phyloP scores from a whole-genome alignment of 2,113 vertebrate species.

The Cryptomyrus ogoouensis region DNA sequence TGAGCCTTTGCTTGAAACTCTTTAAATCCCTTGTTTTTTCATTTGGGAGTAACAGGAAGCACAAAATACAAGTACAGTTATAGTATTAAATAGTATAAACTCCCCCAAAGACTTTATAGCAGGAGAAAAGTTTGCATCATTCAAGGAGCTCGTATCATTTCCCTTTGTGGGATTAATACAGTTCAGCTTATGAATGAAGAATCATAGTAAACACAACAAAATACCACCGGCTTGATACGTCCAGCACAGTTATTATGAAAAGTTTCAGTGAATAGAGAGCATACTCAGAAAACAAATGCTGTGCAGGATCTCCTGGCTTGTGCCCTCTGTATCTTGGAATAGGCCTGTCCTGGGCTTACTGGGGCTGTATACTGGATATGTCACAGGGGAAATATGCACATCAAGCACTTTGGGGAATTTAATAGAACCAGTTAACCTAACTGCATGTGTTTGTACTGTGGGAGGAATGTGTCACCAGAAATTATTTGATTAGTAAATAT shows the following conservation, averaged over 20 bases:
- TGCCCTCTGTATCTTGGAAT: no score
- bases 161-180: background rate
- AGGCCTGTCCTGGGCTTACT: no score
- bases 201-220: background rate
- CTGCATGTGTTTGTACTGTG: no score
- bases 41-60: background rate
- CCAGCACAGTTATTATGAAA: background rate
- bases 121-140: no score
- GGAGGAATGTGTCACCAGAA: no score
- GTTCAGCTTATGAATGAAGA: constrained; percentile 17
- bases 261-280: background rate
- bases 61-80: background rate
- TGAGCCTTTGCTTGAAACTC: background rate
- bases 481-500: no score
- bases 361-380: background rate
- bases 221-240: constrained; percentile 14
- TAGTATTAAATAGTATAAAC: background rate
- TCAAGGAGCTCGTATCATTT: no score
- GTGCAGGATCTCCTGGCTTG: background rate
- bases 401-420: background rate
- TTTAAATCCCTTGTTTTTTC: background rate
- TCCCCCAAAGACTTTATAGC: constrained; percentile 28
- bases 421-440: background rate
- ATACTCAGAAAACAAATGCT: background rate
- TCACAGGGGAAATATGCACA: background rate